Percentiles rank a stretch among this genome's conserved stretches.
Conservation (phyloP, 2,888 invertebrate species). For the Eremobia ochroleuca region DNA sequence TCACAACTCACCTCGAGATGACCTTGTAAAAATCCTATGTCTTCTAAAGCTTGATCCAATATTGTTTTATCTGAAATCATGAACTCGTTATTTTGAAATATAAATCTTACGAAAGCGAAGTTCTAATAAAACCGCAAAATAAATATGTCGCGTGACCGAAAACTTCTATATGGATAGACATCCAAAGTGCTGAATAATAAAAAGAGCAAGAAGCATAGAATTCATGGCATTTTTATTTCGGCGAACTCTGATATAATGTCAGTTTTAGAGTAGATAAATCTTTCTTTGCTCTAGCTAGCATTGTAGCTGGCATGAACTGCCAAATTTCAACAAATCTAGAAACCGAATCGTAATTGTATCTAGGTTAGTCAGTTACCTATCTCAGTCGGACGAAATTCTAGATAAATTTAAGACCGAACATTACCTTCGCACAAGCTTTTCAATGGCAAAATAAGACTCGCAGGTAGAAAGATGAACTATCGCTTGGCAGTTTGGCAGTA, state of each 20-base stretch:
- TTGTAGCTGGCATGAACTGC: not conserved
- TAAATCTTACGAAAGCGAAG: conserved; percentile 45
- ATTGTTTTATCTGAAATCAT: conserved; percentile 92
- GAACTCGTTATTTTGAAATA: conserved; percentile 27
- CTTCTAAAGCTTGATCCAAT: conserved; percentile 92
- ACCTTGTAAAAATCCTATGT: conserved; percentile 91
- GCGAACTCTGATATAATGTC: conserved; percentile 39
- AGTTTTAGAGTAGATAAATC: not conserved
- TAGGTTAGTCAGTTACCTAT: not conserved
- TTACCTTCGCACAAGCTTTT: not conserved
- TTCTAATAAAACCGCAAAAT: conserved; percentile 66
- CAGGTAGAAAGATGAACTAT: not conserved
- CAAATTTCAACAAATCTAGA: not conserved
- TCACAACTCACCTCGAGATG: conserved; percentile 88
- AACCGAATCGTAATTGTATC: not conserved
- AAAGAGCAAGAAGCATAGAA: conserved; percentile 68
- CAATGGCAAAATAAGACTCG: not conserved
- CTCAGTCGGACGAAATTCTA: not conserved
- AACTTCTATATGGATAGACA: conserved; percentile 72
- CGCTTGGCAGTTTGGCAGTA: not conserved
- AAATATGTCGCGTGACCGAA: conserved; percentile 77
- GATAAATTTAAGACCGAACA: not conserved
- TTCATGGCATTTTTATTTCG: conserved; percentile 66
- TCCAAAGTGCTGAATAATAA: conserved; percentile 78
- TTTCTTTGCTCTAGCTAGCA: conserved; percentile 17